phyloP scores from a whole-genome alignment of 2,113 vertebrate species.

The Eidolon helvum region DNA sequence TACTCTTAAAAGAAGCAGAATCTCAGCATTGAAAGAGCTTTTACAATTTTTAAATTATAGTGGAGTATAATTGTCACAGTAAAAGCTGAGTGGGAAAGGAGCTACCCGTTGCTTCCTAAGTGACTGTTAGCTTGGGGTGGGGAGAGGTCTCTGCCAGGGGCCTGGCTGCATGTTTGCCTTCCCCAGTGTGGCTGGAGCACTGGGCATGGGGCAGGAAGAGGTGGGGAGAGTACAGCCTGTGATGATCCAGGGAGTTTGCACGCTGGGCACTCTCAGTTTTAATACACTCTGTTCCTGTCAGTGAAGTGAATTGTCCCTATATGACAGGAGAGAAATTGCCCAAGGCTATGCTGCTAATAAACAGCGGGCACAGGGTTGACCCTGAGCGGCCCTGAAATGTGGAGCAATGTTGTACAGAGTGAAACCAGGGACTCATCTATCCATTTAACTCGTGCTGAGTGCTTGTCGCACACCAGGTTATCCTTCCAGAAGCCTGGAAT shows the following conservation, averaged over 20 bases:
- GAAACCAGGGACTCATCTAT: fast-evolving
- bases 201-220: too few species aligned
- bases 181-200: neutral
- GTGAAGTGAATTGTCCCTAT: neutral
- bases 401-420: too few species aligned
- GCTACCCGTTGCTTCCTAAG: neutral
- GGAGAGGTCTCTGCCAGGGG: neutral
- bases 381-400: neutral
- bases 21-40: neutral
- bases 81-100: neutral
- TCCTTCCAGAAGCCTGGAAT: neutral
- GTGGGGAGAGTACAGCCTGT: too few species aligned
- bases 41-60: neutral
- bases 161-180: neutral
- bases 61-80: neutral
- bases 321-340: neutral
- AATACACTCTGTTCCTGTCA: neutral
- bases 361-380: too few species aligned
- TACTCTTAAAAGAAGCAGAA: neutral
- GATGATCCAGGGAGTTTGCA: neutral
- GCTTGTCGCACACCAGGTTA: neutral
- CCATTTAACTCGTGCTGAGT: neutral
- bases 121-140: neutral
- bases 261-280: fast-evolving
- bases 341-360: neutral